Base-by-base conservation (phyloP, 2,888 invertebrate genomes). In the Timema cristinae region DNA sequence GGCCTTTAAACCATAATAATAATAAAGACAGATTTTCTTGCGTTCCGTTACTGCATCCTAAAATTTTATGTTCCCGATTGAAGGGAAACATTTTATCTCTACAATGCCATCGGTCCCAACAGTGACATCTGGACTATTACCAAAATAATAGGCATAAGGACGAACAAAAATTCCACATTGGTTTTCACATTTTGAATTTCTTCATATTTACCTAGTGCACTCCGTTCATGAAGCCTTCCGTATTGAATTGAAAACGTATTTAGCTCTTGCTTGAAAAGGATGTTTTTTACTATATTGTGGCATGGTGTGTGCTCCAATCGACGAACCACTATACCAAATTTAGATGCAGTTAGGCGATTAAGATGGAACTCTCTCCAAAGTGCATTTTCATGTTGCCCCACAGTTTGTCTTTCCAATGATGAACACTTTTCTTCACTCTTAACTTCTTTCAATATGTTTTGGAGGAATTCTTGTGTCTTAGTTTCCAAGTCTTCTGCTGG, bases 21-120 rank as follows among this genome's bases (percentile, higher is more conserved):
- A n/a, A n/a, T n/a, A n/a, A n/a, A n/a, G n/a, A n/a, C n/a, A n/a
- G n/a, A n/a, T n/a, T n/a, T n/a, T n/a, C n/a, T 32, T 4, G 16
- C 59, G 15, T 59, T 59, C 59, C n/a, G 0, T 59, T 0, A 59
- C n/a, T 32, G 32, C 9, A n/a, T 32, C 32, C 32, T n/a, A 5
- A 59, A 13, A 7, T n/a, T 59, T 59, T 7, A 16, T n/a, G 15
- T n/a, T 32, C 32, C 9, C 9, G 13, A 13, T 59, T 7, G 59
- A 59, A 16, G 59, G 59, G 32, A 59, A 59, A 59, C 59, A 59
- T 59, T 59, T 59, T 13, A 59, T 32, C 59, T n/a, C 4, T 59
- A 59, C 32, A 13, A 59, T 59, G 13, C 59, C 15, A n/a, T 59
- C 59, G 1, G 16, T 52, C 10, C 59, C 59, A 16, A n/a, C 59